A percentile compares a stretch with the other conserved stretches of the same genome.
phyloP scores from a whole-genome alignment of 2,113 vertebrate genomes.

The Oceanites oceanicus region DNA sequence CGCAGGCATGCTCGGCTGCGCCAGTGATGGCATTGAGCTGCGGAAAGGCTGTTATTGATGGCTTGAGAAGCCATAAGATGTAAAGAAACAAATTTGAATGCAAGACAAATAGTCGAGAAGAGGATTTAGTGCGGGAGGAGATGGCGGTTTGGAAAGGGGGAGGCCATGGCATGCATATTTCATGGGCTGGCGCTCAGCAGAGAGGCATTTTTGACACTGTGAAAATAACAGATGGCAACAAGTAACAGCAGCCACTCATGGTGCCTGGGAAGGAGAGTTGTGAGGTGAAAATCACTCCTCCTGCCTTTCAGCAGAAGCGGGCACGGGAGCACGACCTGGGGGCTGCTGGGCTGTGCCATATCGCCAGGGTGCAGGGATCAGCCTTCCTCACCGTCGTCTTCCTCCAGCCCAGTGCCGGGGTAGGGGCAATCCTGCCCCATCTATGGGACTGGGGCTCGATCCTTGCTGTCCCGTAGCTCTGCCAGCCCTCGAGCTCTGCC shows the following conservation, averaged over 20 bases:
- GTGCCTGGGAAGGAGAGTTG: background rate
- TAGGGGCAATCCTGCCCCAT: background rate
- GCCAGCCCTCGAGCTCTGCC: background rate
- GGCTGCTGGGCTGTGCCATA: background rate
- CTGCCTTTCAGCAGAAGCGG: background rate
- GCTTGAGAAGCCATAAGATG: background rate
- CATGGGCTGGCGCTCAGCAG: background rate
- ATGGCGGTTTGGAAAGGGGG: background rate
- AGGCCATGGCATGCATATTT: background rate
- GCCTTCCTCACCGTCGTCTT: background rate
- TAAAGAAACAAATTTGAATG: background rate
- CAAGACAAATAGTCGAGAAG: background rate
- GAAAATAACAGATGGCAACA: background rate
- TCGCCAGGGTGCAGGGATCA: fast-evolving
- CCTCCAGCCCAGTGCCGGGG: background rate
- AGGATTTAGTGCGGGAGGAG: background rate
- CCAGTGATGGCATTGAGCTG: fast-evolving
- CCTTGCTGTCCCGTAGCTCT: fast-evolving
- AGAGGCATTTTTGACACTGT: background rate
- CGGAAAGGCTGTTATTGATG: background rate
- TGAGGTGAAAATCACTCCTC: fast-evolving
- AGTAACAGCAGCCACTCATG: fast-evolving
- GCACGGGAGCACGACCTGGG: fast-evolving
- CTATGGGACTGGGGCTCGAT: background rate
- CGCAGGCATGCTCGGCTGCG: fast-evolving